Evolutionary conservation across 2,797 vertebrate genomes (phyloP).

Genomic region (Trachurus trachurus): DNA sequence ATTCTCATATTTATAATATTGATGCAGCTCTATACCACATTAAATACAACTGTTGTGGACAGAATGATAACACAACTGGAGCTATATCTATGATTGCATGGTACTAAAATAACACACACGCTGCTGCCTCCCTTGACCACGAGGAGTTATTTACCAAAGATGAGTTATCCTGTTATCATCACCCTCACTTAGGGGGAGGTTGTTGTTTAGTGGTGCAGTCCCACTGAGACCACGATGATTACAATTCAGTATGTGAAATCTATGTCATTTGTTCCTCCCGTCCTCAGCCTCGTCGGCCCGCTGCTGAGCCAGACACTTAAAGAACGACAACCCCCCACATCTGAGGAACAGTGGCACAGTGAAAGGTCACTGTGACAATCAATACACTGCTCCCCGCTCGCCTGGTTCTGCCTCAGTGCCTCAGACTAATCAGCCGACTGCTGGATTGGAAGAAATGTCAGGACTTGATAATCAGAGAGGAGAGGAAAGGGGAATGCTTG

Average conservation of each 20-base stretch:
- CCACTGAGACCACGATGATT: conserved; percentile 40
- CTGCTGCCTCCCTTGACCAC: not conserved
- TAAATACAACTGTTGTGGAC: not conserved
- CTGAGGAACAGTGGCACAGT: conserved; percentile 29
- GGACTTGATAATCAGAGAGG: conserved; percentile 39
- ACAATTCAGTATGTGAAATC: conserved; percentile 32
- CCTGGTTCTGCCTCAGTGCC: conserved; percentile 62
- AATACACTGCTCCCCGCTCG: conserved; percentile 54
- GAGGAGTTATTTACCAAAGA: not conserved
- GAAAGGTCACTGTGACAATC: conserved; percentile 81
- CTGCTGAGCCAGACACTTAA: conserved; percentile 30
- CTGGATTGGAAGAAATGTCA: conserved; percentile 36
- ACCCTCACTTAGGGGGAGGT: not conserved
- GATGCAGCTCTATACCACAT: too few species aligned
- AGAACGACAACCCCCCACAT: conserved; percentile 59
- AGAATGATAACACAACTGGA: not conserved
- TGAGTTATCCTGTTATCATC: conserved; percentile 22
- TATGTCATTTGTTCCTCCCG: conserved; percentile 39
- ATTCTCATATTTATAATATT: not conserved
- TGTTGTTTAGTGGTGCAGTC: not conserved
- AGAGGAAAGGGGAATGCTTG: conserved; percentile 31
- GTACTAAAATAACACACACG: not conserved
- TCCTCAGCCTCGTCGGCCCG: conserved; percentile 28
- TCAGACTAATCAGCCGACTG: conserved; percentile 63
- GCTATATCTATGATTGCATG: not conserved